Evolutionary conservation across 1,140 invertebrate species (phyloP), one percentile per base, ranked within the genome.

Genomic region (Drosophila rhopaloa): DNA sequence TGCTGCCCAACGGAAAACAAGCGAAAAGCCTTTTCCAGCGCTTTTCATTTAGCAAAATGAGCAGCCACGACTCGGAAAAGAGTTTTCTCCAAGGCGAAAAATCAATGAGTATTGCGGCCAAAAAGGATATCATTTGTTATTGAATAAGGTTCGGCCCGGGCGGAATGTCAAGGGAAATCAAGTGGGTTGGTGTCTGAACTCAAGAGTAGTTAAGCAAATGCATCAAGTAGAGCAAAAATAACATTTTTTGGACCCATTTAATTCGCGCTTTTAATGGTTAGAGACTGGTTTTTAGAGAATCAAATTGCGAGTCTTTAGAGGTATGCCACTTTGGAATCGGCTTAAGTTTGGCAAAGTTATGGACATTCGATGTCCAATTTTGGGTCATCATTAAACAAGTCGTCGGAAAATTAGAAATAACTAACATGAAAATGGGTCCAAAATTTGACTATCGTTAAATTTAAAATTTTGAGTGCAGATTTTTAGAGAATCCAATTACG

Each of bases 101-200:
- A 86, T 73, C 81, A 80, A 84, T 79, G 68, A 48, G 63, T 62
- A 86, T 48, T 85, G 67, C 62, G 74, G 74, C 77, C 71, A 76
- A 76, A 47, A 85, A 62, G 81, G 81, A 84, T 85, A 84, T 84
- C 71, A 84, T 85, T 84, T 84, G 77, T 85, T 81, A 85, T 84
- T 73, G 72, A 76, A 76, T 80, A 53, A 66, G 77, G 62, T 29
- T 62, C 4, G 16, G 27, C 32, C 27, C 37, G 41, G 13, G 7
- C 29, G 19, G 11, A 8, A 16, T 54, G 37, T 29, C 46, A 29
- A 14, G 7, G 13, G 24, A 29, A 63, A 70, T 65, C 56, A 65
- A 78, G 57, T 46, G 43, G 10, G 37, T 55, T 27, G 43, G 16
- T 19, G 43, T n/a, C n/a, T 24, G 19, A 37, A 19, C 11, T 11